These are phyloP conservation scores for Papilio demoleus DNA, from an alignment of 2,888 invertebrate species.

Conservation along the genomic window DNA sequence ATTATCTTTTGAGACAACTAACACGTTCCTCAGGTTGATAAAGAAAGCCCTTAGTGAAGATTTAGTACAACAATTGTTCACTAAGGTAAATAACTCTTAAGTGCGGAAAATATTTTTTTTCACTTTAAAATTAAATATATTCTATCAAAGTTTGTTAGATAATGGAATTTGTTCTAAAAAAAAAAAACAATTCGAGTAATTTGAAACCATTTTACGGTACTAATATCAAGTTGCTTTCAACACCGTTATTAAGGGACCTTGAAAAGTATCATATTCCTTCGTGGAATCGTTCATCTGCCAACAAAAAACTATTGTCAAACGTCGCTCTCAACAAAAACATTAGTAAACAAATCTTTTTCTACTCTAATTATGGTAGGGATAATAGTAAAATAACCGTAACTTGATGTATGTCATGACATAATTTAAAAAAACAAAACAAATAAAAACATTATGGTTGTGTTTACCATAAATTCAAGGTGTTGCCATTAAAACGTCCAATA, in stretches of 20 bases:
- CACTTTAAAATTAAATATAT: not conserved
- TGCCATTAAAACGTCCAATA: not conserved
- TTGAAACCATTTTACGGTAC: constrained; percentile 38
- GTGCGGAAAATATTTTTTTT: not conserved
- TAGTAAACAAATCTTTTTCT: constrained; percentile 4
- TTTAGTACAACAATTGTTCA: not conserved
- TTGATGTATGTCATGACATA: not conserved
- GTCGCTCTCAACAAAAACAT: constrained; percentile 14
- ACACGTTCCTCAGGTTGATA: too few relatives aligned
- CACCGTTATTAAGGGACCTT: constrained; percentile 48
- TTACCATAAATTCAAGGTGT: not conserved
- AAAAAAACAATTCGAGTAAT: constrained; percentile 26
- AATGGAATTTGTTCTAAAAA: constrained; percentile 20
- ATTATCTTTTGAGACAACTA: too few relatives aligned
- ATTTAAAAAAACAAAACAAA: too few relatives aligned
- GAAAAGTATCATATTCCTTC: constrained; percentile 73
- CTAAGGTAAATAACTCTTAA: not conserved
- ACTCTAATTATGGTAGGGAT: not conserved
- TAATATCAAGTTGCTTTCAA: constrained; percentile 39
- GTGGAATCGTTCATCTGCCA: constrained; percentile 50
- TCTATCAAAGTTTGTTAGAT: not conserved
- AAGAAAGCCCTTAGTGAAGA: too few relatives aligned
- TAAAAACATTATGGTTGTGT: not conserved
- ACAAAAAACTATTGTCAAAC: constrained; percentile 29
- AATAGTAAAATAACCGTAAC: not conserved